Percentiles rank a stretch among this genome's conserved stretches.
Evolutionary conservation across 2,113 vertebrate genomes (phyloP).

Genomic region (Scytalopus superciliaris): DNA sequence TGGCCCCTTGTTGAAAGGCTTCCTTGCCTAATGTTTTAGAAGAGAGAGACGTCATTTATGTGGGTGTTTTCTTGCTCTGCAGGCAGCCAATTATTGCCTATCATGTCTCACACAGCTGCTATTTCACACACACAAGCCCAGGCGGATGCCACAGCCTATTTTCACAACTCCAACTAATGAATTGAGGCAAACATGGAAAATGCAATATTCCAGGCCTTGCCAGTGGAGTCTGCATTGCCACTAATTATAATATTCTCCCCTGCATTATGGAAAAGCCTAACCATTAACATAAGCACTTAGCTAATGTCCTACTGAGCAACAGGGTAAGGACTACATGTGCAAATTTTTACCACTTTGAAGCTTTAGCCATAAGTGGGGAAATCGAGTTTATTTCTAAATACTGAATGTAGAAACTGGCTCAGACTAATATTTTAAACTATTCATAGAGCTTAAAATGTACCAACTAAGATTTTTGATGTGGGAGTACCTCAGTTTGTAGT

Average conservation of each 20-base stretch:
- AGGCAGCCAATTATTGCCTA: slow-evolving; percentile 55
- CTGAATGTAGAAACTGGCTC: background rate
- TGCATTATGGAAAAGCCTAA: background rate
- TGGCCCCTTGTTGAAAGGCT: slow-evolving; percentile 5
- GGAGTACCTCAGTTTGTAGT: background rate
- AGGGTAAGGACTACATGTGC: background rate
- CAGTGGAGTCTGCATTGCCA: background rate
- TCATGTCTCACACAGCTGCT: slow-evolving; percentile 37
- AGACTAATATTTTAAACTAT: background rate
- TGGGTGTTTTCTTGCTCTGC: slow-evolving; percentile 52
- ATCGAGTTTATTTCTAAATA: background rate
- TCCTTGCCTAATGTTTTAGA: slow-evolving; percentile 8
- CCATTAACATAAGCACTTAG: background rate
- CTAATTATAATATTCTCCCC: background rate
- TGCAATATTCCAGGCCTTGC: background rate
- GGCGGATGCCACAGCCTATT: slow-evolving; percentile 34
- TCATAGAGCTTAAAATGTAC: background rate
- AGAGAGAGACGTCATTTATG: background rate
- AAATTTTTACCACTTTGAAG: background rate
- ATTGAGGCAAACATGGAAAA: background rate
- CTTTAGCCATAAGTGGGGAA: background rate
- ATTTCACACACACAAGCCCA: slow-evolving; percentile 1
- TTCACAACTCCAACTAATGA: background rate
- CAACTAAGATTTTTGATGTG: background rate
- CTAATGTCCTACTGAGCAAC: background rate